Percentiles rank a stretch among this genome's conserved stretches.
Conservation (phyloP, 2,797 vertebrate species). For the Lagocephalus sceleratus region DNA sequence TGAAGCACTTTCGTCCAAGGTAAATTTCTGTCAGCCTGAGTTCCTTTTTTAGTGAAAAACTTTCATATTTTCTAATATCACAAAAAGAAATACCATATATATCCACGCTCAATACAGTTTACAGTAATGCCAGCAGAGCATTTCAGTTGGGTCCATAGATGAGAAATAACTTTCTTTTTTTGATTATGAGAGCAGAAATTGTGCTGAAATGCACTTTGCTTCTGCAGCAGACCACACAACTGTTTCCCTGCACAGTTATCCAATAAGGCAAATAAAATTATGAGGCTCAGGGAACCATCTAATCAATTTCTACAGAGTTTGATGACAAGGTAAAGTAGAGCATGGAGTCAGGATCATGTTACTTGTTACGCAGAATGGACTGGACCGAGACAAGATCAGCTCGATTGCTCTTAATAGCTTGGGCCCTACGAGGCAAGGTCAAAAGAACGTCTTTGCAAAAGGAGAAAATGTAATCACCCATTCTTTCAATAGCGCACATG, state of each 20-base stretch:
- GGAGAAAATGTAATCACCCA: neutral
- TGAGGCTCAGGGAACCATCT: conserved; percentile 63
- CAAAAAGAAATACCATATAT: neutral
- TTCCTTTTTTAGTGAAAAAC: no score
- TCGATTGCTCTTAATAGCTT: conserved; percentile 43
- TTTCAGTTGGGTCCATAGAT: conserved; percentile 34
- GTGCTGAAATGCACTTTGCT: conserved; percentile 69
- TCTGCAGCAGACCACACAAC: conserved; percentile 46
- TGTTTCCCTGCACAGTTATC: conserved; percentile 63
- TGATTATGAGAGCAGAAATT: conserved; percentile 73
- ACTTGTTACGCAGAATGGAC: conserved; percentile 42
- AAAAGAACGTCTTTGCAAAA: conserved; percentile 8
- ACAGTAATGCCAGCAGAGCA: conserved; percentile 34
- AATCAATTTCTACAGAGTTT: conserved; percentile 70
- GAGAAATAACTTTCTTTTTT: conserved; percentile 57
- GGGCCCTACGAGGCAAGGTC: conserved; percentile 38
- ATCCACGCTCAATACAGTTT: neutral
- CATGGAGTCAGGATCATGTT: conserved; percentile 62
- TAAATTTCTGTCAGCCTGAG: no score
- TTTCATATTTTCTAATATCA: no score
- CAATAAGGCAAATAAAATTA: conserved; percentile 73
- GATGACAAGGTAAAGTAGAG: conserved; percentile 65
- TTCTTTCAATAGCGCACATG: neutral
- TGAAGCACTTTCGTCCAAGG: neutral
- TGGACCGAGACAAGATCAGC: conserved; percentile 39